A percentile compares a stretch with the other conserved stretches of the same genome.
These are phyloP conservation scores for Halictus quadricinctus DNA, from an alignment of 2,888 invertebrate genomes.

Conservation along the genomic window DNA sequence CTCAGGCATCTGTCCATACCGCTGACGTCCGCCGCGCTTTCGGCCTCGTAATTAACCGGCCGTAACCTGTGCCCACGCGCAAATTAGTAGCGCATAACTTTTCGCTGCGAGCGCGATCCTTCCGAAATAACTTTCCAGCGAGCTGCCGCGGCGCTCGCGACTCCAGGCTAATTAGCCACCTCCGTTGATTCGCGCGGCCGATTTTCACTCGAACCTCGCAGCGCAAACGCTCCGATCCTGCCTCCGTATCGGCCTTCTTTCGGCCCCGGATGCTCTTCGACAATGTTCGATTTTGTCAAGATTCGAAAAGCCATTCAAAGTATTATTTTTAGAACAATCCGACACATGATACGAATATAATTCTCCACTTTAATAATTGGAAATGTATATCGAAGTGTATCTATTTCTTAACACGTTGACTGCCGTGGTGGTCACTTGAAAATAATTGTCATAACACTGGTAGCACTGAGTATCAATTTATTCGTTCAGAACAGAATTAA, in stretches of 20 bases:
- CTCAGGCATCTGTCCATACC: conserved; percentile 52
- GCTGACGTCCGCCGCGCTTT: conserved; percentile 36
- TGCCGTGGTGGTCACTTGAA: too few species aligned
- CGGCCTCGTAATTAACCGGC: conserved; percentile 58
- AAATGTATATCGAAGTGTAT: too few species aligned
- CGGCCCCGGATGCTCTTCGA: background rate
- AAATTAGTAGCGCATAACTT: conserved; percentile 62
- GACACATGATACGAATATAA: too few species aligned
- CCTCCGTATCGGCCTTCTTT: background rate
- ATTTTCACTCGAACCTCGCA: background rate
- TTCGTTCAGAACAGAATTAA: too few species aligned
- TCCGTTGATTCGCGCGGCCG: background rate
- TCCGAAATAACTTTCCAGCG: conserved; percentile 36
- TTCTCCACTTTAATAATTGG: too few species aligned
- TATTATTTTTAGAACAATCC: too few species aligned
- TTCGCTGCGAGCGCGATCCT: conserved; percentile 31
- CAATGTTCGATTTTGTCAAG: background rate
- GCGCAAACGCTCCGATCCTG: background rate
- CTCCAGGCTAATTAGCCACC: conserved; percentile 26
- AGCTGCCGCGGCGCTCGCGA: background rate
- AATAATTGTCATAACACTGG: too few species aligned
- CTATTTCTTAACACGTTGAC: too few species aligned
- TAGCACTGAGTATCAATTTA: too few species aligned
- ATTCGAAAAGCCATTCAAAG: background rate
- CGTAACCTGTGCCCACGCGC: conserved; percentile 52